A percentile compares a stretch with the other conserved stretches of the same genome.
These are phyloP conservation scores for Pogoniulus pusillus DNA, from an alignment of 2,797 vertebrate genomes.

Conservation along the genomic window DNA sequence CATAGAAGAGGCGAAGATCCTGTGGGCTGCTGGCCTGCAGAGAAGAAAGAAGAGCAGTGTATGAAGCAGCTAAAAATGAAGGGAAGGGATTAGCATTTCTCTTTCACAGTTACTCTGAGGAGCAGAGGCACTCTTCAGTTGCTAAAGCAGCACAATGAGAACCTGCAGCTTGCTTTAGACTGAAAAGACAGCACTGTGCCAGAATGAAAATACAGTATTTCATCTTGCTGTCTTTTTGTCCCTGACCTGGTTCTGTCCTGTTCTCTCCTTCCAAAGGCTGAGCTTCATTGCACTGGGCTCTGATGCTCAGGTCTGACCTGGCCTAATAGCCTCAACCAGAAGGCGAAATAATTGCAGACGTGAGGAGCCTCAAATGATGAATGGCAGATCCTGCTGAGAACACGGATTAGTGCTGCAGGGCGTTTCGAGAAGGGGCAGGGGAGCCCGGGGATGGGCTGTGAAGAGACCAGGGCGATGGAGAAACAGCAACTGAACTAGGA, in stretches of 20 bases:
- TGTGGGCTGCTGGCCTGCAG: constrained; percentile 93
- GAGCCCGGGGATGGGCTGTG: not conserved
- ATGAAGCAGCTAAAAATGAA: constrained; percentile 12
- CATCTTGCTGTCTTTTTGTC: not conserved
- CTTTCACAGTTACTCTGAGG: not conserved
- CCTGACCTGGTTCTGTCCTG: not conserved
- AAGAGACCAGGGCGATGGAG: not conserved
- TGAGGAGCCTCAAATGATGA: constrained; percentile 29
- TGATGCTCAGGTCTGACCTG: constrained; percentile 17
- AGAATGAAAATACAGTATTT: not conserved
- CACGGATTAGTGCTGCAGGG: constrained; percentile 36
- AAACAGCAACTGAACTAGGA: not conserved
- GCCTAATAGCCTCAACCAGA: constrained; percentile 30
- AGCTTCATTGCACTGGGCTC: not conserved
- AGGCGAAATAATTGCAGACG: not conserved
- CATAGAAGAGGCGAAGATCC: constrained; percentile 94
- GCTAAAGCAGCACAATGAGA: not conserved
- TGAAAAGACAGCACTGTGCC: not conserved
- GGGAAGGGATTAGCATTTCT: constrained; percentile 3
- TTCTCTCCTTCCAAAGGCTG: not conserved
- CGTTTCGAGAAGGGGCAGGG: constrained; percentile 14
- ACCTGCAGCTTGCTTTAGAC: not conserved
- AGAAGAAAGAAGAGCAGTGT: not conserved
- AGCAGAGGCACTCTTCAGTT: not conserved
- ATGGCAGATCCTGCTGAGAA: constrained; percentile 51